Evolutionary conservation across 2,797 vertebrate species (phyloP), one percentile per base, ranked within the genome.

Genomic region (Erethizon dorsatum): DNA sequence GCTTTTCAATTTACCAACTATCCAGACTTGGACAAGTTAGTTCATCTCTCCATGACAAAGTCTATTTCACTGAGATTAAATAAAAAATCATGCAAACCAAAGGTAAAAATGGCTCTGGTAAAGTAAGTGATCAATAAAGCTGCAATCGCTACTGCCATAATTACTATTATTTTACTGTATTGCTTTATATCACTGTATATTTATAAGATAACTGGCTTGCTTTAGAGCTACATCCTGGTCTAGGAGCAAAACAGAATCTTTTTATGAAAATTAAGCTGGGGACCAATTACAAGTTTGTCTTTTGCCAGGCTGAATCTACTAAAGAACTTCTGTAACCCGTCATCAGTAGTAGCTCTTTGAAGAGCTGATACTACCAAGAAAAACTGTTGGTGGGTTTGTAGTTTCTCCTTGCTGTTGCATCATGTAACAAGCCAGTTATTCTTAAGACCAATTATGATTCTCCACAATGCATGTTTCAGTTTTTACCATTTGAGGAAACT

Each of bases 181-280:
- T 88, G 50, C 22, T 71, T 93, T 45, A 75, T 33, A 45, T 45
- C 65, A 24, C 37, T 82, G 47, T 24, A 22, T 59, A 50, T 79
- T 91, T 89, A 91, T 18, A 83, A 13, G 26, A 57, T 52, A 88
- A 75, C 59, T 92, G n/a, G 11, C 57, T 88, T 90, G 28, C 88
- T 11, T 45, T 78, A 77, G 17, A 75, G n/a, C 31, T 37, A 54
- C 18, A 92, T 2, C 15, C 33, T 73, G 15, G 6, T 77, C 65
- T 77, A 71, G 28, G n/a, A 91, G n/a, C 57, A 95, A 73, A 85
- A 12, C 8, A 79, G 75, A 95, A 83, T 0, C 24, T 61, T 73
- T 20, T 50, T 24, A 54, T 54, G 18, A 94, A 91, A 95, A 83
- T 91, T 57, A 82, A 67, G 17, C 41, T 92, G 88, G 54, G 6